Base-by-base conservation (phyloP, 2,888 invertebrate species). In the Gortyna flavago region DNA sequence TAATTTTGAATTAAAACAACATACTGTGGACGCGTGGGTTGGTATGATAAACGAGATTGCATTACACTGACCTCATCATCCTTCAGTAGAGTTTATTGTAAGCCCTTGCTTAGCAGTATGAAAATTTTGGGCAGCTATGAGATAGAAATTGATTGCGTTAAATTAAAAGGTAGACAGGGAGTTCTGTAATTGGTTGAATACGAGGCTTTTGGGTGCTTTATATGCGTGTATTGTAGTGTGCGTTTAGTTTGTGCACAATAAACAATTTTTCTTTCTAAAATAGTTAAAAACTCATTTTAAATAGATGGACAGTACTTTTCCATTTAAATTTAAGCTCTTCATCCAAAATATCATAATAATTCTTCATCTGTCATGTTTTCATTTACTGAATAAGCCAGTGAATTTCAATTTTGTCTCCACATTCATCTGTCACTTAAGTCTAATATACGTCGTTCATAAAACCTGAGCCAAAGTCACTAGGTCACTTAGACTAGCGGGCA, bases 371-470 rank as follows among this genome's bases (percentile, higher is more conserved):
- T 0, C 59, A 9, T 62, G 13, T 62, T 82, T 69, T 64, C 7
- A 6, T 65, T 13, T 7, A 13, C n/a, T 51, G 51, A 51, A 51
- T 35, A 35, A 54, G 6, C 7, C 41, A 41, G 18, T 16, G 48
- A 54, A 32, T 67, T 38, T 29, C 2, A n/a, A 71, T 84, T 61
- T 71, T 48, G 38, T 65, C 35, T 72, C 9, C 32, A 57, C 62
- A 68, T 61, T 71, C 35, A 21, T 59, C 8, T 44, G 68, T 74
- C 77, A 74, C 48, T 48, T 72, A 44, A 57, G 54, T 72, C 35
- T 51, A 70, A 83, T 80, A 73, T 32, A 71, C 64, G 65, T 59
- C 75, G 29, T 44, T 68, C 41, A 74, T 69, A 66, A 68, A 2
- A 54, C 11, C 13, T 5, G 38, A 65, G 59, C 21, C n/a, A 32